Evolutionary conservation across 1,140 invertebrate species (phyloP).

Genomic region (Leptinotarsa undecemlineata): DNA sequence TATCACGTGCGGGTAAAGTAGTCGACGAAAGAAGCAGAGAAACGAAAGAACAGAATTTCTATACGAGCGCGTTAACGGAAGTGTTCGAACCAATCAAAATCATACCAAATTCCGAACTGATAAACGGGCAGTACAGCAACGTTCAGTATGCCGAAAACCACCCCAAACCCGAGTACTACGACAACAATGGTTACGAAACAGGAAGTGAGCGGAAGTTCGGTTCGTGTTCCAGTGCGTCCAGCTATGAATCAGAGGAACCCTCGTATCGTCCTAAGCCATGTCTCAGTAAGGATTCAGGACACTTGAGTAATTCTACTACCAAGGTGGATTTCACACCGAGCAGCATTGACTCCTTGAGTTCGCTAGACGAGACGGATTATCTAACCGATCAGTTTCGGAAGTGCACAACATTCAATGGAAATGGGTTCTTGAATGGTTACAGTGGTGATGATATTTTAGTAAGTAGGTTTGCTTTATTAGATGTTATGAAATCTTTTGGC

Average conservation of each 20-base stretch:
- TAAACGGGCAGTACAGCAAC: constrained; percentile 42
- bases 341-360: constrained; percentile 52
- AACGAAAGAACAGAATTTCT: constrained; percentile 74
- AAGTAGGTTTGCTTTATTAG: background rate
- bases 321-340: constrained; percentile 52
- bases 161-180: constrained; percentile 32
- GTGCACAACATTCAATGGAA: constrained; percentile 36
- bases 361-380: constrained; percentile 54
- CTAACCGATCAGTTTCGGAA: constrained; percentile 49
- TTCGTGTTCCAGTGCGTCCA: constrained; percentile 52
- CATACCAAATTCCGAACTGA: constrained; percentile 54
- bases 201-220: constrained; percentile 48
- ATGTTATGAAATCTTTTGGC: too few species aligned
- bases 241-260: constrained; percentile 50
- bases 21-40: constrained; percentile 74
- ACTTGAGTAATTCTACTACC: constrained; percentile 49
- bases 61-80: constrained; percentile 69
- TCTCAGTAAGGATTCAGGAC: constrained; percentile 53
- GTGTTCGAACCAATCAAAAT: constrained; percentile 69
- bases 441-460: constrained; percentile 15
- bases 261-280: constrained; percentile 39
- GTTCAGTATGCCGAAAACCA: constrained; percentile 38
- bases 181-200: constrained; percentile 41
- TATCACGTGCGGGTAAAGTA: constrained; percentile 69
- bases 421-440: constrained; percentile 38